Evolutionary conservation across 1,140 invertebrate genomes (phyloP).

Genomic region (Saxidomus purpurata): DNA sequence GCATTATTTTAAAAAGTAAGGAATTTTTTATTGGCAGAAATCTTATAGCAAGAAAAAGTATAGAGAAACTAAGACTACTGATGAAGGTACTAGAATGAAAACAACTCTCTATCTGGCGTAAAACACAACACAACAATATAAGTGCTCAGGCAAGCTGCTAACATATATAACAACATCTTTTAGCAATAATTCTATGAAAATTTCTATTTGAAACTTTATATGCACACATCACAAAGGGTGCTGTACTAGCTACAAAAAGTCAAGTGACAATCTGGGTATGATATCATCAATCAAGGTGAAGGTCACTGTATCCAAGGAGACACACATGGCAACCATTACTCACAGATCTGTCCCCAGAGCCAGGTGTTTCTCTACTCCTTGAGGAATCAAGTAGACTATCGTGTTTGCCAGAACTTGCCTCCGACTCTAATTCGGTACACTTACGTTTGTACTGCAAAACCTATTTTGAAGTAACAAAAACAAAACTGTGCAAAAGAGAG

Average conservation of each 20-base stretch:
- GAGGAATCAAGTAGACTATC: neutral
- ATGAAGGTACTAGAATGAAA: too few species aligned
- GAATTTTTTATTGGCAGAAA: too few species aligned
- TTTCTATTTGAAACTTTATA: too few species aligned
- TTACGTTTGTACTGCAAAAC: slow-evolving; percentile 96
- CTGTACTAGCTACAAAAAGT: neutral
- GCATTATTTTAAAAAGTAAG: too few species aligned
- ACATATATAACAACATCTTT: too few species aligned
- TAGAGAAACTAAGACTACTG: too few species aligned
- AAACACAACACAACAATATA: too few species aligned
- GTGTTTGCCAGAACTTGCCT: slow-evolving; percentile 31
- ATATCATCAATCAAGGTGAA: neutral
- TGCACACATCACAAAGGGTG: slow-evolving; percentile 8
- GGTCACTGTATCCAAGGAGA: neutral
- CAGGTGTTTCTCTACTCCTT: neutral
- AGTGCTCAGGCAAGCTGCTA: too few species aligned
- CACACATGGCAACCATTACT: slow-evolving; percentile 53
- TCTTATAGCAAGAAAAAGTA: too few species aligned
- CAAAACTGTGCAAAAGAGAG: slow-evolving; percentile 15
- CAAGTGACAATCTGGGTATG: slow-evolving; percentile 1
- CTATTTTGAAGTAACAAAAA: slow-evolving; percentile 84
- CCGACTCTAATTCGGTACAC: slow-evolving; percentile 84
- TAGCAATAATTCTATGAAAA: too few species aligned
- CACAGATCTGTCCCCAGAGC: slow-evolving; percentile 36
- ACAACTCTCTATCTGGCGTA: too few species aligned